These are phyloP conservation scores for Nasua narica DNA, from an alignment of 2,797 vertebrate genomes.

Conservation along the genomic window DNA sequence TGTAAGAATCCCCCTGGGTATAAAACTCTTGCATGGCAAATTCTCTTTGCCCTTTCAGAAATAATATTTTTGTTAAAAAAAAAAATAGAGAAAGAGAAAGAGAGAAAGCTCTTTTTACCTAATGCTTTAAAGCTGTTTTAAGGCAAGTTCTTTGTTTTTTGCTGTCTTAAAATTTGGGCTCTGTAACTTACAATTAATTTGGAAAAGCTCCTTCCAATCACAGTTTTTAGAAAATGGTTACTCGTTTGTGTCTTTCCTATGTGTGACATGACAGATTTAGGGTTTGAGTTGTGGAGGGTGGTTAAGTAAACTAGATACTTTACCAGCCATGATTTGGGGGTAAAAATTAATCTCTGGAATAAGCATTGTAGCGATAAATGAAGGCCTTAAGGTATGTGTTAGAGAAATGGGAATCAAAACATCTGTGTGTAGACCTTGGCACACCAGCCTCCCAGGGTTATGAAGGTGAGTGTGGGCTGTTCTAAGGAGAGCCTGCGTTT, in stretches of 20 bases:
- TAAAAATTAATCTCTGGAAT: slow-evolving; percentile 54
- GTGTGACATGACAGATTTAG: slow-evolving; percentile 2
- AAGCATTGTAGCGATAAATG: background rate
- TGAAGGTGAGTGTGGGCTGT: slow-evolving; percentile 75
- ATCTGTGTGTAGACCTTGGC: slow-evolving; percentile 72
- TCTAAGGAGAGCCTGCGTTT: slow-evolving; percentile 73
- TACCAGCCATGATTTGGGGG: background rate
- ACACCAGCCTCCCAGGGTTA: slow-evolving; percentile 54
- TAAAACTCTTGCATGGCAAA: slow-evolving; percentile 73
- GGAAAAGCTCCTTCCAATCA: slow-evolving; percentile 5
- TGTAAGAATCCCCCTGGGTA: slow-evolving; percentile 67
- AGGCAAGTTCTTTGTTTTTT: slow-evolving; percentile 47
- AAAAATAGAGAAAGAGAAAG: background rate
- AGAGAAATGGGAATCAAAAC: slow-evolving; percentile 77
- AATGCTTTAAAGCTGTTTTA: slow-evolving; percentile 39
- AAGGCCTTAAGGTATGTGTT: slow-evolving; percentile 68
- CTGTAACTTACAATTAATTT: slow-evolving; percentile 39
- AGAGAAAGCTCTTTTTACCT: background rate
- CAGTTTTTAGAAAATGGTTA: background rate
- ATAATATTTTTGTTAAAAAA: slow-evolving; percentile 54
- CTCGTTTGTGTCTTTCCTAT: background rate
- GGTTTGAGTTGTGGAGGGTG: background rate
- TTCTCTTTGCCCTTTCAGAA: slow-evolving; percentile 70
- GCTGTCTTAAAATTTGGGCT: slow-evolving; percentile 35
- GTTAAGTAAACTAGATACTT: background rate